Evolutionary conservation across 2,888 invertebrate genomes (phyloP).

Genomic region (Galerucella nymphaeae): DNA sequence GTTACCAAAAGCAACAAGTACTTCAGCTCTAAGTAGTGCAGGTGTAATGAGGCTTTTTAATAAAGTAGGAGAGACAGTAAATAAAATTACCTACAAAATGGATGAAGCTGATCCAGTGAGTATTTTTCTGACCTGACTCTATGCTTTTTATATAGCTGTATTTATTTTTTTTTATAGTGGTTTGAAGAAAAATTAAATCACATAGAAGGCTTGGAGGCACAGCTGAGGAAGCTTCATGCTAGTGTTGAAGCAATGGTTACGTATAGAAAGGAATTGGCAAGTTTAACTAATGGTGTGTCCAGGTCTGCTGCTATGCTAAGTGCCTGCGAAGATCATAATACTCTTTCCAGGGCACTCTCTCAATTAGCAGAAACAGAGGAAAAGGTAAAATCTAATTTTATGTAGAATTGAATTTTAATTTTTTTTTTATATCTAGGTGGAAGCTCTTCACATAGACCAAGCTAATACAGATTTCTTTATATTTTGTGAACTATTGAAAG

Average conservation of each 20-base stretch:
- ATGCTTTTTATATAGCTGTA: not conserved
- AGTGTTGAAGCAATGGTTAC: constrained; percentile 89
- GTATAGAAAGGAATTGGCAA: constrained; percentile 86
- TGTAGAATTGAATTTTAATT: not conserved
- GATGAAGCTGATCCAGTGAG: constrained; percentile 97
- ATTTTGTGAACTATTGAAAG: constrained; percentile 93
- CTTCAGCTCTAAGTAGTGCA: constrained; percentile 94
- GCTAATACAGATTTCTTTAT: constrained; percentile 95
- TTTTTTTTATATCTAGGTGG: constrained; percentile 70
- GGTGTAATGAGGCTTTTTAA: constrained; percentile 95
- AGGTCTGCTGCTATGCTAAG: constrained; percentile 90
- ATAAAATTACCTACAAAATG: constrained; percentile 99
- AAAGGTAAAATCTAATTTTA: constrained; percentile 66
- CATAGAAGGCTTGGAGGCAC: constrained; percentile 89
- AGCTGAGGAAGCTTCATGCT: constrained; percentile 85
- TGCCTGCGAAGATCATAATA: constrained; percentile 92
- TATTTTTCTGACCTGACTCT: constrained; percentile 35
- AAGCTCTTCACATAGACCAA: constrained; percentile 89
- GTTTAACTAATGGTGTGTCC: constrained; percentile 85
- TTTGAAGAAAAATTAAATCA: constrained; percentile 96
- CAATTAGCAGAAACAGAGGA: constrained; percentile 91
- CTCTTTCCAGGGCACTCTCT: constrained; percentile 88
- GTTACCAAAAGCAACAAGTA: constrained; percentile 93
- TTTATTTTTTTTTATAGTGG: constrained; percentile 75
- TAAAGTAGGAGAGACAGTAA: constrained; percentile 96